A percentile compares a stretch with the other conserved stretches of the same genome.
Conservation (phyloP, 2,888 invertebrate species). For the Drosophila buzzatii region DNA sequence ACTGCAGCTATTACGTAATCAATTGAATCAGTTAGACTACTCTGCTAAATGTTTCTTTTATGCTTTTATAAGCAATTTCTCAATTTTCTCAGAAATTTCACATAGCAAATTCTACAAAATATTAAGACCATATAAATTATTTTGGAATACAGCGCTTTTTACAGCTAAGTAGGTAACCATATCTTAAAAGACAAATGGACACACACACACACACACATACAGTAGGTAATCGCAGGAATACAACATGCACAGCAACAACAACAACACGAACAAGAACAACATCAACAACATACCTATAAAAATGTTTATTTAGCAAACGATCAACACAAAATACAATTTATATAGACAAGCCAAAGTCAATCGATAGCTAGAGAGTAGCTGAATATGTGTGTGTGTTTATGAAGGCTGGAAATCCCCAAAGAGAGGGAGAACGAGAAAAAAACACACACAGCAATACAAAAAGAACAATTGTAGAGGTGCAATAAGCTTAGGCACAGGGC, state of each 20-base stretch:
- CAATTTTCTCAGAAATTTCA: background rate
- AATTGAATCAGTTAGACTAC: background rate
- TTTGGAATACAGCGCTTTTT: constrained; percentile 3
- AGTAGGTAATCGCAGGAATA: constrained; percentile 19
- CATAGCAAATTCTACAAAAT: constrained; percentile 5
- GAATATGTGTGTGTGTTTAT: constrained; percentile 33
- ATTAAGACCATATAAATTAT: constrained; percentile 1
- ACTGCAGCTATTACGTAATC: background rate
- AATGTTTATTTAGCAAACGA: constrained; percentile 79
- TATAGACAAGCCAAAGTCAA: constrained; percentile 79
- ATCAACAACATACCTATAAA: constrained; percentile 39
- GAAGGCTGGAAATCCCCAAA: constrained; percentile 67
- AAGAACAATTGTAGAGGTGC: constrained; percentile 6
- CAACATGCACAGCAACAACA: constrained; percentile 25
- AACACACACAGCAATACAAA: background rate
- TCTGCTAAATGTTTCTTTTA: background rate
- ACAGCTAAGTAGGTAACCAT: constrained; percentile 4
- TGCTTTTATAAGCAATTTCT: background rate
- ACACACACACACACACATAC: constrained; percentile 9
- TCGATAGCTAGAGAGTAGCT: constrained; percentile 41
- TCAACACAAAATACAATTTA: constrained; percentile 78
- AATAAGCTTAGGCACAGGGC: background rate
- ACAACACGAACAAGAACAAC: constrained; percentile 17
- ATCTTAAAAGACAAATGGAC: constrained; percentile 39
- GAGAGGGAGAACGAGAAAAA: constrained; percentile 28